A percentile compares a stretch with the other conserved stretches of the same genome.
Evolutionary conservation across 2,797 vertebrate species (phyloP).

Genomic region (Natrix natrix): DNA sequence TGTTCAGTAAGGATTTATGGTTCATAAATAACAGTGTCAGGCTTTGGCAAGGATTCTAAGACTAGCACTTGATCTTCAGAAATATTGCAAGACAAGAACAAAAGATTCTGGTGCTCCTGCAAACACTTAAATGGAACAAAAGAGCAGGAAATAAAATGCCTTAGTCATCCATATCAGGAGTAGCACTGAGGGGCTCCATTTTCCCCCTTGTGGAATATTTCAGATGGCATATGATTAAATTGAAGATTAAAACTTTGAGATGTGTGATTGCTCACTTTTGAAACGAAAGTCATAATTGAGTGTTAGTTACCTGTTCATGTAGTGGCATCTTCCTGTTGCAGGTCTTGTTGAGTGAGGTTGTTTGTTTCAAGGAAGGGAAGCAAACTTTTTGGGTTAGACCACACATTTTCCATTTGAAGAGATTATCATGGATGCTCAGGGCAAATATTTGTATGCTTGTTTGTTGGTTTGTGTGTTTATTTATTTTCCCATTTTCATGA

Average conservation of each 20-base stretch:
- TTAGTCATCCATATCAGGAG: neutral
- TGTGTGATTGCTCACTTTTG: neutral
- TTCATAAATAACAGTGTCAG: conserved; percentile 14
- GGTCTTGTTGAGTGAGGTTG: neutral
- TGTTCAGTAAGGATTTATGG: conserved; percentile 18
- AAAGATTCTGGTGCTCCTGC: neutral
- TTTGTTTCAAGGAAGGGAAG: neutral
- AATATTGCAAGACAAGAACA: conserved; percentile 7
- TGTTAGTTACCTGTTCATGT: neutral
- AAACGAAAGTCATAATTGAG: neutral
- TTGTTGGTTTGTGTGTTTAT: neutral
- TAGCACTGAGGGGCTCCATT: neutral
- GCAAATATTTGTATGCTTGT: neutral
- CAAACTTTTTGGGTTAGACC: neutral
- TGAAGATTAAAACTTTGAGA: neutral
- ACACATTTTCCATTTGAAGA: neutral
- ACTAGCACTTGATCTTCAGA: conserved; percentile 8
- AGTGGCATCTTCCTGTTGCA: neutral
- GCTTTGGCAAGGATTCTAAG: conserved; percentile 16
- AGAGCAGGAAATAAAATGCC: neutral
- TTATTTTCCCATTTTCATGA: neutral
- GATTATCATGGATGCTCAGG: neutral
- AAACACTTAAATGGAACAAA: conserved; percentile 3
- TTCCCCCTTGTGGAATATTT: neutral
- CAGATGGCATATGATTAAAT: neutral